A percentile compares a stretch with the other conserved stretches of the same genome.
Evolutionary conservation across 2,797 vertebrate species (phyloP).

Genomic region (Myripristis jacobus): DNA sequence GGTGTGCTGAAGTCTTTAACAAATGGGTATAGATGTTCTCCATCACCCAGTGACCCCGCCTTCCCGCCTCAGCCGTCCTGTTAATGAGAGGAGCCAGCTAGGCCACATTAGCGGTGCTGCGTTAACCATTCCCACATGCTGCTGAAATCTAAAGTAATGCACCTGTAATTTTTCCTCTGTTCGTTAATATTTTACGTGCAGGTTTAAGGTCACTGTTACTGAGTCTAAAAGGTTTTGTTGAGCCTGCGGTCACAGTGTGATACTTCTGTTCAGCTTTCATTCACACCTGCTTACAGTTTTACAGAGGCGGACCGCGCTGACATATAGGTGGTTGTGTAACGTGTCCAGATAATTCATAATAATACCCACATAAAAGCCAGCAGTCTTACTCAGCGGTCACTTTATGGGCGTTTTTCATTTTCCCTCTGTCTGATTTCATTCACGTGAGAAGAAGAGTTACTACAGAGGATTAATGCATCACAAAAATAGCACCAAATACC

Average conservation of each 20-base stretch:
- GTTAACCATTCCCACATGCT: slow-evolving; percentile 81
- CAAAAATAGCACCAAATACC: too few species aligned
- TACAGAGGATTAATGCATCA: slow-evolving; percentile 31
- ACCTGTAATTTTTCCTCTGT: slow-evolving; percentile 74
- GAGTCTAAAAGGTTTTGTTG: slow-evolving; percentile 52
- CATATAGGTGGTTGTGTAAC: slow-evolving; percentile 66
- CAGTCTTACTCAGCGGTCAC: slow-evolving; percentile 42
- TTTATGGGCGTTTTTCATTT: slow-evolving; percentile 55
- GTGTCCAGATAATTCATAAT: slow-evolving; percentile 65
- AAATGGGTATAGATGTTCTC: slow-evolving; percentile 66
- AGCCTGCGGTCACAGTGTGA: slow-evolving; percentile 56
- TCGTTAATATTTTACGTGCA: slow-evolving; percentile 74
- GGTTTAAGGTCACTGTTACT: slow-evolving; percentile 57
- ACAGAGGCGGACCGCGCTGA: slow-evolving; percentile 69
- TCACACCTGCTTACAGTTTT: slow-evolving; percentile 74
- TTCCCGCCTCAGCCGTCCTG: slow-evolving; percentile 49
- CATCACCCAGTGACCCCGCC: slow-evolving; percentile 59
- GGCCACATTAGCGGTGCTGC: slow-evolving; percentile 65
- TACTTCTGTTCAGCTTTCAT: slow-evolving; percentile 52
- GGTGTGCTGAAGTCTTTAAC: slow-evolving; percentile 55
- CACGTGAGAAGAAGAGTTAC: slow-evolving; percentile 24
- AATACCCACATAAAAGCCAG: slow-evolving; percentile 64
- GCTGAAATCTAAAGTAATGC: slow-evolving; percentile 72
- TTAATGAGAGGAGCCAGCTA: slow-evolving; percentile 75
- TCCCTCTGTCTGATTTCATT: slow-evolving; percentile 49